These are phyloP conservation scores for Antitype chi DNA, from an alignment of 2,888 invertebrate species.

Conservation along the genomic window DNA sequence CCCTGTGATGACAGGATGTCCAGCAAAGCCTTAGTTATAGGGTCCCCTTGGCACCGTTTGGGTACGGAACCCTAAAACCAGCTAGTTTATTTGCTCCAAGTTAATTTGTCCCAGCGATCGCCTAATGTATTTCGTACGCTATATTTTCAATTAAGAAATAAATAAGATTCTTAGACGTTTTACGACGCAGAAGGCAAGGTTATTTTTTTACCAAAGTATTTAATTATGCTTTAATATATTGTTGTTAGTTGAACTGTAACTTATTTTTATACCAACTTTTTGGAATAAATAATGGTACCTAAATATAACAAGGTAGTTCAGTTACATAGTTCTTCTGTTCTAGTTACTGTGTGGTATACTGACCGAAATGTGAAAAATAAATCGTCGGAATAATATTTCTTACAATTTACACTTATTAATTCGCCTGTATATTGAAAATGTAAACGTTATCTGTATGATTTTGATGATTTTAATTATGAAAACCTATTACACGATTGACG, in stretches of 20 bases:
- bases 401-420: too few species aligned
- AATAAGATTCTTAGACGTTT: constrained; percentile 13
- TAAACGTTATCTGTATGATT: too few species aligned
- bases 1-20: too few species aligned
- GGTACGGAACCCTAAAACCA: background rate
- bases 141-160: constrained; percentile 40
- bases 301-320: background rate
- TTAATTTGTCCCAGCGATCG: constrained; percentile 8
- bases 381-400: too few species aligned
- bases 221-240: constrained; percentile 13
- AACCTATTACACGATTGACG: too few species aligned
- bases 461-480: too few species aligned
- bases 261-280: background rate
- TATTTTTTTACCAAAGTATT: background rate
- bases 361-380: background rate
- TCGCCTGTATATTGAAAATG: too few species aligned
- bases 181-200: background rate
- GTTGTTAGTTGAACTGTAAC: background rate
- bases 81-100: constrained; percentile 19
- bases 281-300: background rate
- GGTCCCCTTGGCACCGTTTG: too few species aligned
- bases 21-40: background rate
- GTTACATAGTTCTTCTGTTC: background rate
- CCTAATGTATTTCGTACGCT: constrained; percentile 1
- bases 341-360: background rate